phyloP scores from a whole-genome alignment of 2,113 vertebrate species.

The Poeciliopsis turrubarensis region DNA sequence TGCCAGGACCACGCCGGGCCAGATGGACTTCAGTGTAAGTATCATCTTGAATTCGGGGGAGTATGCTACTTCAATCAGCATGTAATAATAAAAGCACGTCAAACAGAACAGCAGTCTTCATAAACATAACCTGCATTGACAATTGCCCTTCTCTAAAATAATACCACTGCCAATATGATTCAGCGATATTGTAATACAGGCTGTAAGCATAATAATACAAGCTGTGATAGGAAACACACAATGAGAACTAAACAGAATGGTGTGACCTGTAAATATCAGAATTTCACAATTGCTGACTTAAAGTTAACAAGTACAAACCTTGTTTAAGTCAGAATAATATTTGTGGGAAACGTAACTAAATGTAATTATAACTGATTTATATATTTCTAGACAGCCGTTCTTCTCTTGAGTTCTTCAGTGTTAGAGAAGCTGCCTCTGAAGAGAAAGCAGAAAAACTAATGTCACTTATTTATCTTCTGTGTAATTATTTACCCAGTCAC shows the following conservation, averaged over 20 bases:
- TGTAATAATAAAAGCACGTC: too few species aligned
- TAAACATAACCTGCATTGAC: too few species aligned
- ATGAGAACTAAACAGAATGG: not conserved
- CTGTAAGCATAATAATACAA: not conserved
- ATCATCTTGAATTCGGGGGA: too few species aligned
- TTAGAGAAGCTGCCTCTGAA: slow-evolving; percentile 5
- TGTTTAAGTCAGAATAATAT: not conserved
- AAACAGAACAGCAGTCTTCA: too few species aligned
- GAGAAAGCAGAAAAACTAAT: slow-evolving; percentile 23
- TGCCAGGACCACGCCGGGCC: too few species aligned
- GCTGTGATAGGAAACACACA: not conserved
- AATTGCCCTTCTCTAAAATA: too few species aligned
- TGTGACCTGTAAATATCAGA: not conserved
- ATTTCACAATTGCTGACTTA: not conserved
- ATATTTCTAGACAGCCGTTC: not conserved
- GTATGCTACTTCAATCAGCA: too few species aligned
- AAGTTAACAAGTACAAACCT: not conserved
- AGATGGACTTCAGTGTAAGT: too few species aligned
- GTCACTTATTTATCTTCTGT: slow-evolving; percentile 67
- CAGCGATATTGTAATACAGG: too few species aligned
- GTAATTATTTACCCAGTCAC: slow-evolving; percentile 78
- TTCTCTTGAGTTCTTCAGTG: slow-evolving; percentile 28
- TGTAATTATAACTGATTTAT: not conserved
- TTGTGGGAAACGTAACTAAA: not conserved
- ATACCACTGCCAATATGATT: too few species aligned